Base-by-base conservation (phyloP, 1,140 invertebrate genomes). In the Zaprionus lachaisei region DNA sequence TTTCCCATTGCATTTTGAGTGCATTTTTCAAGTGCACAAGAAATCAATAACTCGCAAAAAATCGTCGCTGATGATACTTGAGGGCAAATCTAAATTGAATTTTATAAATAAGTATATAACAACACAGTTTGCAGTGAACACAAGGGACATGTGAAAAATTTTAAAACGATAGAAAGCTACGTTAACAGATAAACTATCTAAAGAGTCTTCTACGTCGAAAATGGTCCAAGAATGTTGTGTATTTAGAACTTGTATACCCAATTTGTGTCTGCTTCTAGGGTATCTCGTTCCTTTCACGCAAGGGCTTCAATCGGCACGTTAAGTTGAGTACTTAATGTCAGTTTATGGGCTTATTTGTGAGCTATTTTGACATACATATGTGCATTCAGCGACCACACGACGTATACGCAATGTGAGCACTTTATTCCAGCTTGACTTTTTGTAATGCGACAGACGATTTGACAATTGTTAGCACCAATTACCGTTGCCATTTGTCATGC, bases 391-490 rank as follows among this genome's bases (percentile, higher is more conserved):
- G 41, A 5, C 34, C 44, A 31, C 51, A 37, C 54, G 38, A 6
- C 9, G 38, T 64, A 56, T 70, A 62, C 41, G 24, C 24, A 61
- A 37, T 71, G 38, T 49, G 31, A 38, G 22, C 20, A 34, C 17
- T 6, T 26, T 56, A 28, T 28, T n/a, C 5, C 34, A 55, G 14
- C 15, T 22, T 63, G 38, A 17, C 47, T 51, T 41, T 58, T 67
- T 72, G 44, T 47, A 22, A 24, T 71, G 20, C 49, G 54, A 67
- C 70, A 71, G 72, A 55, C 66, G 56, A 80, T 72, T 80, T 80
- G 74, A 76, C 72, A 87, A 70, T 81, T 87, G 83, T 81, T 68
- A 76, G 67, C 71, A 75, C 56, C 84, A 83, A 89, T 89, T 87
- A 87, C 73, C 64, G 72, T 70, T 87, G 80, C 72, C 80, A 75